A percentile compares a stretch with the other conserved stretches of the same genome.
Conservation (phyloP, 2,113 vertebrate species). For the Sisor rabdophorus region DNA sequence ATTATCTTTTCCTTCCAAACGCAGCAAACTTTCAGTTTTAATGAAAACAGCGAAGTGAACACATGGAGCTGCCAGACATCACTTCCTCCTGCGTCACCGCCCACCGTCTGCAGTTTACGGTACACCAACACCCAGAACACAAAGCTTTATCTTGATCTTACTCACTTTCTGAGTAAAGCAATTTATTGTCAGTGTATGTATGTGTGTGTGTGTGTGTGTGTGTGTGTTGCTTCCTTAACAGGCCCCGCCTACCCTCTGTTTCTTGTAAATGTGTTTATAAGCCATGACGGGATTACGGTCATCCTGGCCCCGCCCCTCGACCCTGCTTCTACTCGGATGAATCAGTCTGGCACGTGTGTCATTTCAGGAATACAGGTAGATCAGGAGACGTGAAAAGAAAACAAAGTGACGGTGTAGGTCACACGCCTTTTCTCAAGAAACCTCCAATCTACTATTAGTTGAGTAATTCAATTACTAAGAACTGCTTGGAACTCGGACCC, state of each 20-base stretch:
- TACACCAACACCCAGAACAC: conserved; percentile 25
- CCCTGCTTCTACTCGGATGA: conserved; percentile 57
- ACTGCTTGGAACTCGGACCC: neutral
- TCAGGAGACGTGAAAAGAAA: neutral
- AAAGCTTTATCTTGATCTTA: conserved; percentile 37
- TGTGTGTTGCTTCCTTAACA: conserved; percentile 24
- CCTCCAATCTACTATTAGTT: neutral
- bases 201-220: conserved; percentile 14
- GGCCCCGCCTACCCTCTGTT: conserved; percentile 59
- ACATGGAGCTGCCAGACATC: neutral
- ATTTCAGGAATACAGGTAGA: conserved; percentile 37
- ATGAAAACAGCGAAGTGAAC: neutral
- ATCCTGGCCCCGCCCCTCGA: conserved; percentile 62
- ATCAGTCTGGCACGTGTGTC: conserved; percentile 54
- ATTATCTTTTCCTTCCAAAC: neutral
- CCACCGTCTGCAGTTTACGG: conserved; percentile 34
- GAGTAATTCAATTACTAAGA: neutral
- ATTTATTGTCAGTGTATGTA: conserved; percentile 22
- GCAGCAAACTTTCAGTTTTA: neutral
- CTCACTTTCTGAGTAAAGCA: conserved; percentile 49
- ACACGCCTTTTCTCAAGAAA: neutral
- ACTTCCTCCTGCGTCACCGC: conserved; percentile 33
- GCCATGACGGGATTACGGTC: conserved; percentile 67
- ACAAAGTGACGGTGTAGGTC: neutral
- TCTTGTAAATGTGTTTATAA: conserved; percentile 78